phyloP scores from a whole-genome alignment of 1,140 invertebrate species.

The Helicoverpa zea region DNA sequence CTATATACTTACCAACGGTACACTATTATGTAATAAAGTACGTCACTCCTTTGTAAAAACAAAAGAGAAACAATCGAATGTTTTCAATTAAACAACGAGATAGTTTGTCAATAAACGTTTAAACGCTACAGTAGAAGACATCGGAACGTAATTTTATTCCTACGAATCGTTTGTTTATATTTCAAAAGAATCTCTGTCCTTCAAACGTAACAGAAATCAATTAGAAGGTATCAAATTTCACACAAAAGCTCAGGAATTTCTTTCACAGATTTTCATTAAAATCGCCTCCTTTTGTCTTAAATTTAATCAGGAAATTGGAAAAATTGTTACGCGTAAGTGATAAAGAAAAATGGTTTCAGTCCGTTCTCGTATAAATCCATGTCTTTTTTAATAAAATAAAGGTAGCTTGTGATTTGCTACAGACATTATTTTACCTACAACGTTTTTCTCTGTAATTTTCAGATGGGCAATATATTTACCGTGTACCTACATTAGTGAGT shows the following conservation, averaged over 20 bases:
- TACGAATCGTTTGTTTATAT: neutral
- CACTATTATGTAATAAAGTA: neutral
- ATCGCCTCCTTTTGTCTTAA: slow-evolving; percentile 10
- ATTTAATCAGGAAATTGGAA: slow-evolving; percentile 40
- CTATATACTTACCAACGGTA: too few relatives aligned
- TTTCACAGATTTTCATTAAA: slow-evolving; percentile 12
- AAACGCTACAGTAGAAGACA: neutral
- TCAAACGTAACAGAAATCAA: slow-evolving; percentile 2
- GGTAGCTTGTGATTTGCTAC: neutral
- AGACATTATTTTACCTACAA: neutral
- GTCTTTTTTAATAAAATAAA: slow-evolving; percentile 32
- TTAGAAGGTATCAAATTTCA: slow-evolving; percentile 13
- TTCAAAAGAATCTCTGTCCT: neutral
- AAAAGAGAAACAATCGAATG: neutral
- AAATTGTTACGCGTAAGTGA: slow-evolving; percentile 17
- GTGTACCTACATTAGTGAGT: too few relatives aligned
- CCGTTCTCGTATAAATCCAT: slow-evolving; percentile 2
- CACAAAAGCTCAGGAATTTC: slow-evolving; percentile 14
- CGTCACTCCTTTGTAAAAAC: neutral
- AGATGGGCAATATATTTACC: neutral
- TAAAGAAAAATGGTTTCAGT: slow-evolving; percentile 26
- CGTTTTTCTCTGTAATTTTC: neutral
- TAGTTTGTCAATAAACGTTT: neutral
- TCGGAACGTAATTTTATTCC: neutral
- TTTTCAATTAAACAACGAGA: neutral